phyloP scores from a whole-genome alignment of 2,888 invertebrate species.

The Strigamia crassipes region DNA sequence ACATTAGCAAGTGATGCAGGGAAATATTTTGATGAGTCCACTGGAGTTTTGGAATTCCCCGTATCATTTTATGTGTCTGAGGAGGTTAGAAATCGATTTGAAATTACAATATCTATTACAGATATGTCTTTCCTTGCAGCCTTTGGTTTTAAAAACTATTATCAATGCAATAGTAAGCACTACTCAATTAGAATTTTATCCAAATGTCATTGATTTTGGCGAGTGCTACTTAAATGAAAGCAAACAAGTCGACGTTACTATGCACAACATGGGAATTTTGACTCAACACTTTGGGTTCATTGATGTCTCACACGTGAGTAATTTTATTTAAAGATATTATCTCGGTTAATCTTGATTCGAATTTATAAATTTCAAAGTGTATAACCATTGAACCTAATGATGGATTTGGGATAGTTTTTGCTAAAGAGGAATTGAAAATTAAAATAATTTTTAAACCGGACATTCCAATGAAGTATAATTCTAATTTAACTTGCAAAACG shows the following conservation, averaged over 20 bases:
- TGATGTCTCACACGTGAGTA: background rate
- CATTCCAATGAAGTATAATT: background rate
- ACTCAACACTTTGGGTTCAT: slow-evolving; percentile 6
- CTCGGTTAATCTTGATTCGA: background rate
- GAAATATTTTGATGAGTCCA: background rate
- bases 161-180: background rate
- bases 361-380: background rate
- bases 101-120: background rate
- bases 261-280: background rate
- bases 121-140: background rate
- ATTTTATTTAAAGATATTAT: background rate
- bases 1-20: background rate
- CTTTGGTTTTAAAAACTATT: background rate
- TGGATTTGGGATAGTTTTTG: background rate
- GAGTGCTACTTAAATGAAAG: slow-evolving; percentile 16
- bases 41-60: slow-evolving; percentile 1
- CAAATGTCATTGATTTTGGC: slow-evolving; percentile 7
- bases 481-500: background rate
- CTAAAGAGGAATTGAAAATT: background rate
- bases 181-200: slow-evolving; percentile 2
- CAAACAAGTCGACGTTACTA: background rate
- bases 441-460: slow-evolving; percentile 13
- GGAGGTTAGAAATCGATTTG: background rate
- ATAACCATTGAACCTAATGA: background rate
- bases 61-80: background rate